Evolutionary conservation across 2,797 vertebrate species (phyloP), one percentile per base, ranked within the genome.

Genomic region (Podarcis siculus): DNA sequence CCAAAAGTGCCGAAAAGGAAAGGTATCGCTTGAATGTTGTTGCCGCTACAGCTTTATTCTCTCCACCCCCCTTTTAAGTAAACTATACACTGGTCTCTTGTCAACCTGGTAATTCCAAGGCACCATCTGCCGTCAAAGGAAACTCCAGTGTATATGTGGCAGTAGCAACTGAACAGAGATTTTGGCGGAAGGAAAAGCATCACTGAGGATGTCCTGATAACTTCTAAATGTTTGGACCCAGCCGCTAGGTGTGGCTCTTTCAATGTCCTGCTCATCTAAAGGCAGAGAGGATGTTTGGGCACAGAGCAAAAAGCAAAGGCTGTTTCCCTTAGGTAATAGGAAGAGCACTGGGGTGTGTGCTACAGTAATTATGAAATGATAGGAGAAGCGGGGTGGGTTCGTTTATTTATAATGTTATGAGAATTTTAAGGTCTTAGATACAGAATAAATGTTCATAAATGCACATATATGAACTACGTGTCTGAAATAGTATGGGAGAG

Each of bases 151-250:
- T 90, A 81, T 25, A 86, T 94, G 92, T 91, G 90, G 13, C 49
- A 4, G 89, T 45, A 95, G 90, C 86, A 94, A 90, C 91, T 91
- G 93, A 90, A 91, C 87, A 82, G 86, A 45, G 10, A 91, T 27
- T 86, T 89, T 89, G 90, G 91, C 91, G 95, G 95, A 95, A 95
- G 94, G 95, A 96, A 96, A 91, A 94, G 88, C 82, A 95, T 89
- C 81, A 89, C 91, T 92, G 91, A 94, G 92, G 94, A 95, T 93
- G 88, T 93, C 90, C 87, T 92, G 95, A 95, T 96, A 95, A 96
- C 89, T 92, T 66, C 0, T 55, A 77, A 86, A 73, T 95, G 95
- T 95, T 95, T 95, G 94, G 91, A 95, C 94, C 95, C 73, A 82
- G 85, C 87, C 93, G 90, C 85, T 94, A 96, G 95, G 94, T 94